phyloP scores from a whole-genome alignment of 2,797 vertebrate species.

The Holocentrus rufus region DNA sequence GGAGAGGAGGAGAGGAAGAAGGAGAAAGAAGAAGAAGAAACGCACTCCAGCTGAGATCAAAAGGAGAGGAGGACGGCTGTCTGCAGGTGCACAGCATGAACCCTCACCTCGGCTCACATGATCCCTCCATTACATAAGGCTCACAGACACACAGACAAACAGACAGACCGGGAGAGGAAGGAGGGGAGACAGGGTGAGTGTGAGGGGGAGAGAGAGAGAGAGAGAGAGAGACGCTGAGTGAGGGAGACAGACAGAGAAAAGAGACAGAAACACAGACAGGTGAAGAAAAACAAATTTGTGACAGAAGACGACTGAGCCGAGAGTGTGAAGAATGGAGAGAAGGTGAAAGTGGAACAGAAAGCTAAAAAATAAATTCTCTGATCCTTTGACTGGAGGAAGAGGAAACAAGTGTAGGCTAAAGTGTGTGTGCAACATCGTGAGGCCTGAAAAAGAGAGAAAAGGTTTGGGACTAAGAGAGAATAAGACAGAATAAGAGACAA shows the following conservation, averaged over 20 bases:
- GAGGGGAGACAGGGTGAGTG: constrained; percentile 11
- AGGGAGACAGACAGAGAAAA: constrained; percentile 19
- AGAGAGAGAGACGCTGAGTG: too few relatives aligned
- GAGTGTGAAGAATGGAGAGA: too few relatives aligned
- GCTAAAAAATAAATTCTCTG: too few relatives aligned
- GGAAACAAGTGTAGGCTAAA: not conserved
- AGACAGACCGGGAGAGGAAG: not conserved
- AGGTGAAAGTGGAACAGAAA: too few relatives aligned
- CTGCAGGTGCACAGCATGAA: constrained; percentile 61
- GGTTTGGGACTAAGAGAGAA: not conserved
- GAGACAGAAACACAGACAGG: not conserved
- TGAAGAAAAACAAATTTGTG: too few relatives aligned
- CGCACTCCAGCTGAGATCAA: constrained; percentile 65
- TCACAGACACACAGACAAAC: constrained; percentile 25
- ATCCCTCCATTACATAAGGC: constrained; percentile 59
- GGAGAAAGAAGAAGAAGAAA: constrained; percentile 32
- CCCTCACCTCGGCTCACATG: constrained; percentile 68
- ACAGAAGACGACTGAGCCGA: too few relatives aligned
- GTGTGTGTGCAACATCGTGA: constrained; percentile 7
- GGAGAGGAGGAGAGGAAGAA: constrained; percentile 7
- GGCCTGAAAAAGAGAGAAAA: constrained; percentile 14
- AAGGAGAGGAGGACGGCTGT: constrained; percentile 44
- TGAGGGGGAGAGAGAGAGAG: not conserved
- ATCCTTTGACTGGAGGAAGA: not conserved
- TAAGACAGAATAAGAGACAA: not conserved